Evolutionary conservation across 23 tunicate genomes (phyloP).

Genomic region (Halocynthia aurantium): DNA sequence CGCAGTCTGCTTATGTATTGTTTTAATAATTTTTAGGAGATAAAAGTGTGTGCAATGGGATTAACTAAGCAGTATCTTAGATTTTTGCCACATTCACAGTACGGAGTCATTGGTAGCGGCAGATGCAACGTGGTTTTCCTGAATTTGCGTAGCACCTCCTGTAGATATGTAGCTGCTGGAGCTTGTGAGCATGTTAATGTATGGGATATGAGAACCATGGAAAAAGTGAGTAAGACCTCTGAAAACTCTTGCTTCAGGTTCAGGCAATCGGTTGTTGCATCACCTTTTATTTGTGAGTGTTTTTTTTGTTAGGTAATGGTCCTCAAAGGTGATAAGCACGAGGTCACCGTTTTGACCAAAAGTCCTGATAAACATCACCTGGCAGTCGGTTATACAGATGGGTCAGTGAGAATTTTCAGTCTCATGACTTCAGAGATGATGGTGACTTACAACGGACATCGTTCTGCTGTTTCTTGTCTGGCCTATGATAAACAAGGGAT

Average conservation of each 20-base stretch:
- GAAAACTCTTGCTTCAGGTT: background rate
- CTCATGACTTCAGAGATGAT: constrained; percentile 49
- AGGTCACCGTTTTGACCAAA: constrained; percentile 50
- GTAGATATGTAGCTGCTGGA: constrained; percentile 65
- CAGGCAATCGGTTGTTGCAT: background rate
- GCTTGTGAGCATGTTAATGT: constrained; percentile 75
- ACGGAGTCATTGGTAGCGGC: constrained; percentile 62
- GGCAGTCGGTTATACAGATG: constrained; percentile 82
- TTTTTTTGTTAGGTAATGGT: constrained; percentile 40
- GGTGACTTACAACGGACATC: constrained; percentile 73
- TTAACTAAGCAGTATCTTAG: constrained; percentile 82
- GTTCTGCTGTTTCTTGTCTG: constrained; percentile 58
- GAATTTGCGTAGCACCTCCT: constrained; percentile 35
- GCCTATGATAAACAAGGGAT: constrained; percentile 56
- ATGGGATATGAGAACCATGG: constrained; percentile 66
- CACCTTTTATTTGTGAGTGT: background rate
- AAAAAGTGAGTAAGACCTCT: constrained; percentile 38
- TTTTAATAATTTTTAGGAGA: background rate
- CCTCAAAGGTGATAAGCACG: constrained; percentile 59
- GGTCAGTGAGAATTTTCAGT: constrained; percentile 49
- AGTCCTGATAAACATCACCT: constrained; percentile 53
- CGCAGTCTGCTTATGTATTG: background rate
- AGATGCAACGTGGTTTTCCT: constrained; percentile 57
- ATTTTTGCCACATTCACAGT: constrained; percentile 52
- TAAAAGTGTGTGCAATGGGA: constrained; percentile 30